Base-by-base conservation (phyloP, 2,797 vertebrate genomes). In the Paedocypris micromegethes region DNA sequence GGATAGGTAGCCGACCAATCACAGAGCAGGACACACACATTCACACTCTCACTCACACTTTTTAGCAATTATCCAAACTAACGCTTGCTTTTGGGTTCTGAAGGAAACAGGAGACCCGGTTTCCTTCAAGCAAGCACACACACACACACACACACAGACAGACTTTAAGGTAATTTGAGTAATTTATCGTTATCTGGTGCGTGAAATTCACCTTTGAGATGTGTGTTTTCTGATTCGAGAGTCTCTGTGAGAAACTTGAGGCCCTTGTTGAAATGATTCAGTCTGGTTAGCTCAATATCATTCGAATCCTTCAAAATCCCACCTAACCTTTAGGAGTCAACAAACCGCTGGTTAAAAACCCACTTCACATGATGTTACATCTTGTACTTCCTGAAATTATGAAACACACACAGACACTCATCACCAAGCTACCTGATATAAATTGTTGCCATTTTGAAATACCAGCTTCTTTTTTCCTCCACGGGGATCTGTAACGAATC, bases 391-490 rank as follows among this genome's bases (percentile, higher is more conserved):
- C 23, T 23, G 23, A 23, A 23, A 23, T 23, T 23, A 23, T 23
- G 23, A 23, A 23, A 23, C 23, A 23, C 23, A 23, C 23, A 23
- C 23, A 23, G 1, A 23, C 23, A 23, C 23, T 23, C 1, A 23
- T 23, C 23, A 23, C 23, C 23, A 9, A 62, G 52, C 57, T 44
- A 96, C 94, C 92, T 92, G 79, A 94, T 88, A 73, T 91, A 90
- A 80, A 93, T 87, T 3, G 86, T 90, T 61, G 93, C 91, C 94
- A 96, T 95, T 80, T 91, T 93, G 72, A 94, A 92, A 83, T 88
- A 93, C 93, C 93, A 96, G 82, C 88, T 89, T 81, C 83, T 82
- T 72, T 90, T 95, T 83, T 96, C 94, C 74, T 93, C 92, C 44
- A 5, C 4, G 1, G 89, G 83, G 70, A 94, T 83, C 94, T 96